These are phyloP conservation scores for Carduelis carduelis DNA, from an alignment of 2,797 vertebrate species.

Conservation along the genomic window DNA sequence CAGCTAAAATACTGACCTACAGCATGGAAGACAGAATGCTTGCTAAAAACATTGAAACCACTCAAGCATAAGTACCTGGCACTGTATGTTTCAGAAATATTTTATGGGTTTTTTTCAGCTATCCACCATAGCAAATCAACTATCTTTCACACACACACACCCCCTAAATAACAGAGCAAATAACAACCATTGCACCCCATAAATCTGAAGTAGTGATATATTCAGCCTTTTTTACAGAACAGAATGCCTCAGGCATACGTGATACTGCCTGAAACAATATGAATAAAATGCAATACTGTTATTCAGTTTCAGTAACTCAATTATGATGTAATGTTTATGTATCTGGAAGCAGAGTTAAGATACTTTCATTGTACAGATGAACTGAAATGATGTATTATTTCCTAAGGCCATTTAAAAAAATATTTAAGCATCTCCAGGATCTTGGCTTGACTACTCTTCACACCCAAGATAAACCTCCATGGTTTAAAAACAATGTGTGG, in stretches of 20 bases:
- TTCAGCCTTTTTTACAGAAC: not conserved
- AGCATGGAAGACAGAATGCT: not conserved
- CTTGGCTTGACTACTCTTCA: slow-evolving; percentile 14
- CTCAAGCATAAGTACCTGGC: not conserved
- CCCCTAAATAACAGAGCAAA: not conserved
- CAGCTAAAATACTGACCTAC: not conserved
- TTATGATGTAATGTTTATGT: slow-evolving; percentile 22
- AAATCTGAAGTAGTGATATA: not conserved
- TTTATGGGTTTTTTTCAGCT: not conserved
- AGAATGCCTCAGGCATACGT: not conserved
- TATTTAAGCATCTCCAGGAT: not conserved
- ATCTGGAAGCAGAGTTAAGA: not conserved
- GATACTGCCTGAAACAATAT: not conserved
- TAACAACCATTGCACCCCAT: not conserved
- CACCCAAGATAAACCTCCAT: not conserved
- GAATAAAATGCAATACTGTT: not conserved
- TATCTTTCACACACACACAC: rapidly evolving
- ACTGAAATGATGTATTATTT: slow-evolving; percentile 38
- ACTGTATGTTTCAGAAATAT: not conserved
- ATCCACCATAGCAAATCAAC: not conserved
- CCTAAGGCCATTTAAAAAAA: slow-evolving; percentile 16
- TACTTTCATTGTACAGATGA: not conserved
- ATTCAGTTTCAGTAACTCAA: not conserved
- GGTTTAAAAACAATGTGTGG: slow-evolving; percentile 34
- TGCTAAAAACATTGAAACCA: not conserved